These are phyloP conservation scores for Parnassius apollo DNA, from an alignment of 2,888 invertebrate species.

Conservation along the genomic window DNA sequence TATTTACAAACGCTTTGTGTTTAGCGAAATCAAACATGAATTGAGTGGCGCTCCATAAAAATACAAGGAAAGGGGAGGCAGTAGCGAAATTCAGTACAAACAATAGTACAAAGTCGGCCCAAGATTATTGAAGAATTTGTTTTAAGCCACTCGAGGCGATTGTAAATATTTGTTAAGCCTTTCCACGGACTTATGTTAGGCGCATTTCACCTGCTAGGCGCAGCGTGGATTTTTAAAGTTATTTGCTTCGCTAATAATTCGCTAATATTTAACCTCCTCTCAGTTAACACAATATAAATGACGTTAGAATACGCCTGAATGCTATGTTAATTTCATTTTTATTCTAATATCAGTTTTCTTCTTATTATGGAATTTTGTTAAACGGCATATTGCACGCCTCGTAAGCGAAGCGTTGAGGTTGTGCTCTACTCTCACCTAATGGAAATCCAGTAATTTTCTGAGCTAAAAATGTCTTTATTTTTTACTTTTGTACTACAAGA, in stretches of 20 bases:
- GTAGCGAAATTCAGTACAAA: conserved; percentile 72
- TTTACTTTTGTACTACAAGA: too few relatives aligned
- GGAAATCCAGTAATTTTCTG: too few relatives aligned
- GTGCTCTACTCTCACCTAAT: too few relatives aligned
- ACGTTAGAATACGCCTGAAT: conserved; percentile 15
- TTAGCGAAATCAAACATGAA: conserved; percentile 77
- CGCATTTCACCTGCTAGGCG: conserved; percentile 60
- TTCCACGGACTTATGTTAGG: conserved; percentile 54
- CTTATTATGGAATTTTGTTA: conserved; percentile 9
- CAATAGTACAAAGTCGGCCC: conserved; percentile 67
- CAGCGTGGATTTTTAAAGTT: conserved; percentile 56
- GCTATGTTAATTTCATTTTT: conserved; percentile 21
- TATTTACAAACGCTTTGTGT: conserved; percentile 75
- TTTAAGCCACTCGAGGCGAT: conserved; percentile 75
- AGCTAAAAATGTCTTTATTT: too few relatives aligned
- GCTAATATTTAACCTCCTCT: conserved; percentile 34
- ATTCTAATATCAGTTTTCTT: conserved; percentile 8
- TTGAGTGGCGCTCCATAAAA: conserved; percentile 73
- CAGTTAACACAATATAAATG: conserved; percentile 17
- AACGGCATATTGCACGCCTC: too few relatives aligned
- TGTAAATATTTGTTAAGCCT: conserved; percentile 78
- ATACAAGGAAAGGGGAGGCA: conserved; percentile 57
- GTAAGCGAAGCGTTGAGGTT: too few relatives aligned
- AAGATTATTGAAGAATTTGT: conserved; percentile 79
- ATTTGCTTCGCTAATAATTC: conserved; percentile 50